These are phyloP conservation scores for Gobius niger DNA, from an alignment of 2,113 vertebrate genomes.

Conservation along the genomic window DNA sequence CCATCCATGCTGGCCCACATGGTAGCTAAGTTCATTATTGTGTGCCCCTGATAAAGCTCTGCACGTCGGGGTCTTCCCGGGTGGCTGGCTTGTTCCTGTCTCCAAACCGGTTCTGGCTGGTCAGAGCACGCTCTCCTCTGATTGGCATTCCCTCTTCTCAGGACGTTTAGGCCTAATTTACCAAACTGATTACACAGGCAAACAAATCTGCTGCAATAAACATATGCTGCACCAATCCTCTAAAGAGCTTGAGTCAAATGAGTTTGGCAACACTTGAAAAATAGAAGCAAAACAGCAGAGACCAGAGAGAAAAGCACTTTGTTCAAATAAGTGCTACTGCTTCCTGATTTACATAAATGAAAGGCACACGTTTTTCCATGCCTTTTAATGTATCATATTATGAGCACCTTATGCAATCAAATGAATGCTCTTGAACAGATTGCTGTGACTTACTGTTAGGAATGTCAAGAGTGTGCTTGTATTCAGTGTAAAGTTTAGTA, in stretches of 20 bases:
- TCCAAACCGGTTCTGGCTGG: slow-evolving; percentile 44
- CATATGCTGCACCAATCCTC: slow-evolving; percentile 10
- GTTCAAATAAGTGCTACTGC: neutral
- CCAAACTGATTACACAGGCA: slow-evolving; percentile 47
- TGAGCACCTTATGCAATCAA: slow-evolving; percentile 10
- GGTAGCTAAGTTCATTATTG: slow-evolving; percentile 71
- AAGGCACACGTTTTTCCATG: neutral
- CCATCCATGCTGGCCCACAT: slow-evolving; percentile 52
- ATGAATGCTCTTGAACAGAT: slow-evolving; percentile 38
- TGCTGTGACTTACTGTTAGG: slow-evolving; percentile 20
- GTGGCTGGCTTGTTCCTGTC: slow-evolving; percentile 5
- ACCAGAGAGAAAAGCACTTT: neutral
- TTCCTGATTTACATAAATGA: slow-evolving; percentile 9
- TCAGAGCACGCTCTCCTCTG: slow-evolving; percentile 24
- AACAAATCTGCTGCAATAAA: slow-evolving; percentile 33
- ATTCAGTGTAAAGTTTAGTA: neutral
- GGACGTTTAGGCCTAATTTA: slow-evolving; percentile 59
- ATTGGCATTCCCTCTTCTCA: slow-evolving; percentile 47
- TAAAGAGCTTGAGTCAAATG: slow-evolving; percentile 14
- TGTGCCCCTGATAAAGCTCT: slow-evolving; percentile 64
- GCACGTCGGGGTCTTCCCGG: slow-evolving; percentile 35
- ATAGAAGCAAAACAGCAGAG: neutral
- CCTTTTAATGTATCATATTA: slow-evolving; percentile 5
- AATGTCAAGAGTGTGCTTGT: slow-evolving; percentile 2
- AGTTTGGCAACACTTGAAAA: slow-evolving; percentile 15